Evolutionary conservation across 2,113 vertebrate species (phyloP).

Genomic region (Xiphophorus hellerii): DNA sequence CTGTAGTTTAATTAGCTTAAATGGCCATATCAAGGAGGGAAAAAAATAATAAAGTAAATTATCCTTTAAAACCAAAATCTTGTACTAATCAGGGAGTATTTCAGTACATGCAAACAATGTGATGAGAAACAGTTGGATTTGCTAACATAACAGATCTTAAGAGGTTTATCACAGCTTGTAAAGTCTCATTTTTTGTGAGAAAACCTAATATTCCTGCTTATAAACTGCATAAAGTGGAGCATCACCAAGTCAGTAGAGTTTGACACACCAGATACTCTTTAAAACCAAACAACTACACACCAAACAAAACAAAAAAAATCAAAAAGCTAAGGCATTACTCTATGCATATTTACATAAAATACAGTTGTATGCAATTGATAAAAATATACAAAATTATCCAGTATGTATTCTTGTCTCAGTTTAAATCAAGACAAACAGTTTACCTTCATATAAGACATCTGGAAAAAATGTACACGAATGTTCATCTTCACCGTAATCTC

Average conservation of each 20-base stretch:
- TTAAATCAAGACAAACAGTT: slow-evolving; percentile 49
- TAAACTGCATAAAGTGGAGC: neutral
- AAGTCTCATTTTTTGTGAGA: neutral
- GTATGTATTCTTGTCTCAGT: slow-evolving; percentile 14
- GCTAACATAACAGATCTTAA: neutral
- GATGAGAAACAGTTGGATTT: neutral
- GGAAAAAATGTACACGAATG: slow-evolving; percentile 53
- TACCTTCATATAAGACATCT: slow-evolving; percentile 78
- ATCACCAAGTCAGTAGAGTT: neutral
- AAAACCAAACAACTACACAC: slow-evolving; percentile 88
- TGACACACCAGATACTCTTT: slow-evolving; percentile 53
- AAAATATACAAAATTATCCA: slow-evolving; percentile 49
- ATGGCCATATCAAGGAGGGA: neutral
- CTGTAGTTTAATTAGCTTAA: slow-evolving; percentile 2
- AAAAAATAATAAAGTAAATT: slow-evolving; percentile 1
- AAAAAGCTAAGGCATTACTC: slow-evolving; percentile 97
- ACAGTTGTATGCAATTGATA: slow-evolving; percentile 86
- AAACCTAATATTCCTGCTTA: slow-evolving; percentile 3
- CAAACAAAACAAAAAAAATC: slow-evolving; percentile 86
- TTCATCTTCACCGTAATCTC: neutral
- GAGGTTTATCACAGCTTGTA: neutral
- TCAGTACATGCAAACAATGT: slow-evolving; percentile 9
- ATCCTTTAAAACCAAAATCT: slow-evolving; percentile 6
- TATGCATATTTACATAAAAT: slow-evolving; percentile 90
- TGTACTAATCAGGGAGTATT: neutral